A percentile compares a stretch with the other conserved stretches of the same genome.
Conservation (phyloP, 2,113 vertebrate species). For the Perognathus longimembris region DNA sequence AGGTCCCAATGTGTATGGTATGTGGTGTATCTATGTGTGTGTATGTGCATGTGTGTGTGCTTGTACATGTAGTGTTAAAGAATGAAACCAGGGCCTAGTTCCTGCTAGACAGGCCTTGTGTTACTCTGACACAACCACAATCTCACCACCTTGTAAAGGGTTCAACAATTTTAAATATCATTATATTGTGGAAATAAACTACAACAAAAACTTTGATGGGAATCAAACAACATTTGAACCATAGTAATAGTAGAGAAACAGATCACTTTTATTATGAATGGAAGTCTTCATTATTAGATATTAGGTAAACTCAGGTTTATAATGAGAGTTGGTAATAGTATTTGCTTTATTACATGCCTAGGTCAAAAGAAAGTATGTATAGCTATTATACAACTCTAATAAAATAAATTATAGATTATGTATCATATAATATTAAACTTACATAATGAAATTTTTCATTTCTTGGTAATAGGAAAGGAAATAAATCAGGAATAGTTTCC, state of each 20-base stretch:
- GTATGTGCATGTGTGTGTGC: no score
- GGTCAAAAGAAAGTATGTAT: no score
- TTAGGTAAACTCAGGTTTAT: background rate
- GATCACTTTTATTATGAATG: background rate
- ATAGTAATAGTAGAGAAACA: background rate
- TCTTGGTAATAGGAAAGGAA: no score
- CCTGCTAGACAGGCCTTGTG: background rate
- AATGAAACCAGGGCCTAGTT: background rate
- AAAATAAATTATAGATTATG: background rate
- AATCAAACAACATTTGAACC: background rate
- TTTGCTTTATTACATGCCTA: background rate
- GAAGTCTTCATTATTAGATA: background rate
- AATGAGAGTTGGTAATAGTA: background rate
- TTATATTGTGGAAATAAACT: background rate
- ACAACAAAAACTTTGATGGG: background rate
- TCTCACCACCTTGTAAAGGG: background rate
- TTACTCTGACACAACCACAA: background rate
- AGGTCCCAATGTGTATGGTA: background rate
- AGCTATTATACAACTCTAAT: background rate
- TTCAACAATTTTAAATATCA: background rate
- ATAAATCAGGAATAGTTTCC: no score
- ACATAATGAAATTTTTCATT: background rate
- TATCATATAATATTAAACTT: background rate
- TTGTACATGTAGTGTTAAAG: background rate
- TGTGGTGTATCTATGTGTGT: no score